Evolutionary conservation across 2,797 vertebrate genomes (phyloP).

Genomic region (Mormyrops boulengeri): DNA sequence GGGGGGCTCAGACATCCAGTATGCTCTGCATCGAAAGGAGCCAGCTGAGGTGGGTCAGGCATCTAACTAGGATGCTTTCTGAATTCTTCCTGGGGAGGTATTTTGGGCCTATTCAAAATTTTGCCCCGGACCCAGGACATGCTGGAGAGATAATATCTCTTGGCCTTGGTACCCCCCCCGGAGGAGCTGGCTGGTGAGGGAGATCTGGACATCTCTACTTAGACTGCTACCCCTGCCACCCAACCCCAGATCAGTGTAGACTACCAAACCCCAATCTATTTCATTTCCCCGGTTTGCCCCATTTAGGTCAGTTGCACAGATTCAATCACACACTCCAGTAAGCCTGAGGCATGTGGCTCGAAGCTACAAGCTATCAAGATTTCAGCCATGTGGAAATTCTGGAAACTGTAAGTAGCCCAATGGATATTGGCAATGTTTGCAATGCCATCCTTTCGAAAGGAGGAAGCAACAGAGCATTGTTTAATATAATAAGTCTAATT

Average conservation of each 20-base stretch:
- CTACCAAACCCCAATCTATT: not conserved
- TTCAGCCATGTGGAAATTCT: not conserved
- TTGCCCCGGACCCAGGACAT: not conserved
- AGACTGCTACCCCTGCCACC: not conserved
- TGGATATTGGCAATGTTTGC: not conserved
- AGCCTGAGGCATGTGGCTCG: not conserved
- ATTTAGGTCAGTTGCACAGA: not conserved
- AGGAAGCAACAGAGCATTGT: not conserved
- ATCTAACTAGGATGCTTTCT: not conserved
- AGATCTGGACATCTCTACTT: not conserved
- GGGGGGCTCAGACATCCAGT: not conserved
- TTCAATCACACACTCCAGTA: not conserved
- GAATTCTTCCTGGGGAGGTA: not conserved
- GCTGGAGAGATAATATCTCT: not conserved
- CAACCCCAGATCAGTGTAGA: not conserved
- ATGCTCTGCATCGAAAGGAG: not conserved
- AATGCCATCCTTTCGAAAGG: not conserved
- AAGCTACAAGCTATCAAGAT: not conserved
- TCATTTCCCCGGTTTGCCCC: not conserved
- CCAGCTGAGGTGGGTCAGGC: not conserved
- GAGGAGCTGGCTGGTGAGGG: not conserved
- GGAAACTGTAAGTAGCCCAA: not conserved
- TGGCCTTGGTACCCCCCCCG: not conserved
- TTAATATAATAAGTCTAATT: not conserved
- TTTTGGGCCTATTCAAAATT: not conserved